Evolutionary conservation across 2,113 vertebrate genomes (phyloP).

Genomic region (Myrmecobius fasciatus): DNA sequence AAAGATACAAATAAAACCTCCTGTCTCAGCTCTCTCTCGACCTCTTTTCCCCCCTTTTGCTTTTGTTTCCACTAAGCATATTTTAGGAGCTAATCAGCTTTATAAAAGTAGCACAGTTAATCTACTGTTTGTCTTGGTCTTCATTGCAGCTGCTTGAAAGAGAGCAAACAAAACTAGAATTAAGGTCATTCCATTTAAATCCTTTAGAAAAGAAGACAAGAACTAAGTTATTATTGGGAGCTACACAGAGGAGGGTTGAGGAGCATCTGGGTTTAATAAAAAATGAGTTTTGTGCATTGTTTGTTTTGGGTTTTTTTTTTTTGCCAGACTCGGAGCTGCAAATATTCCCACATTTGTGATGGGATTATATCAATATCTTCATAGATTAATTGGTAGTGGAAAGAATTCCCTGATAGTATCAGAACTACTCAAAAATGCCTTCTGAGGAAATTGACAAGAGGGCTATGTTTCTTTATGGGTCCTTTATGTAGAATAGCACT

Average conservation of each 20-base stretch:
- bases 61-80: slow-evolving; percentile 83
- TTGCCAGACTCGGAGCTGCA: slow-evolving; percentile 78
- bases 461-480: background rate
- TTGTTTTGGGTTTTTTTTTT: slow-evolving; percentile 83
- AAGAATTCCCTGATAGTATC: slow-evolving; percentile 70
- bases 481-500: background rate
- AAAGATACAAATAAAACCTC: slow-evolving; percentile 74
- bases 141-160: slow-evolving; percentile 85
- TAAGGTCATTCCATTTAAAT: slow-evolving; percentile 89
- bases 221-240: slow-evolving; percentile 85
- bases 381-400: slow-evolving; percentile 81
- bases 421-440: slow-evolving; percentile 60
- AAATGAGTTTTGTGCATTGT: slow-evolving; percentile 71
- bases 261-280: slow-evolving; percentile 79
- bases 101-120: slow-evolving; percentile 87
- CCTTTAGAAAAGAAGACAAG: slow-evolving; percentile 84
- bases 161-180: slow-evolving; percentile 88
- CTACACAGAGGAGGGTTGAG: slow-evolving; percentile 75
- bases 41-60: slow-evolving; percentile 63
- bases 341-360: slow-evolving; percentile 83
- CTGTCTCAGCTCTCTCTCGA: slow-evolving; percentile 75
- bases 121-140: slow-evolving; percentile 88
- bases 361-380: slow-evolving; percentile 82
- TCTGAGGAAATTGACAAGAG: slow-evolving; percentile 35
- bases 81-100: slow-evolving; percentile 86